These are phyloP conservation scores for Orius laevigatus DNA, from an alignment of 1,140 invertebrate genomes.

Conservation along the genomic window DNA sequence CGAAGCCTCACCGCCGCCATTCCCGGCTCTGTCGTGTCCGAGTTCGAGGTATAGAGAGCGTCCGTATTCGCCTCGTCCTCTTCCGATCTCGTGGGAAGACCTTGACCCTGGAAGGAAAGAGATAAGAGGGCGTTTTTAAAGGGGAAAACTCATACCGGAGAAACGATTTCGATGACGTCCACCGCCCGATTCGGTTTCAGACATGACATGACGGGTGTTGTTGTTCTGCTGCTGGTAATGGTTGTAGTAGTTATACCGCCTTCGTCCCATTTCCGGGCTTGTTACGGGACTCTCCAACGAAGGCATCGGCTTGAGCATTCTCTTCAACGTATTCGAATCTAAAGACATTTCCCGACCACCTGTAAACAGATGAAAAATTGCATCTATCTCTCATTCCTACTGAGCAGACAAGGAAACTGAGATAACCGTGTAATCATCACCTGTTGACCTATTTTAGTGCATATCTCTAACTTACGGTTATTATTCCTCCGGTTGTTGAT, in stretches of 20 bases:
- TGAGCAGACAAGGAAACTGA: not conserved
- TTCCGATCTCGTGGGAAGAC: conserved; percentile 2
- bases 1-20: conserved; percentile 41
- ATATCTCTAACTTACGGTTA: conserved; percentile 18
- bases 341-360: conserved; percentile 28
- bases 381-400: conserved; percentile 36
- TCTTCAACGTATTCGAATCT: conserved; percentile 77
- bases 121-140: too few relatives aligned
- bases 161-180: too few relatives aligned
- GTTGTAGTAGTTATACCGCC: conserved; percentile 40
- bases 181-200: too few relatives aligned
- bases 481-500: conserved; percentile 22
- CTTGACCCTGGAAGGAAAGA: conserved; percentile 1
- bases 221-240: conserved; percentile 33
- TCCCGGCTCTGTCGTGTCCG: not conserved
- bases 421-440: not conserved
- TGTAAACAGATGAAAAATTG: conserved; percentile 2
- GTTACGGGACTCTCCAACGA: conserved; percentile 72
- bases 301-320: conserved; percentile 85
- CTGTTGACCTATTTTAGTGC: not conserved
- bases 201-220: conserved; percentile 23
- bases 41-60: conserved; percentile 5
- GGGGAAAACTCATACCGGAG: too few relatives aligned
- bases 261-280: conserved; percentile 69
- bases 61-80: conserved; percentile 1